These are phyloP conservation scores for Lophotis ruficrista DNA, from an alignment of 2,113 vertebrate species.

Conservation along the genomic window DNA sequence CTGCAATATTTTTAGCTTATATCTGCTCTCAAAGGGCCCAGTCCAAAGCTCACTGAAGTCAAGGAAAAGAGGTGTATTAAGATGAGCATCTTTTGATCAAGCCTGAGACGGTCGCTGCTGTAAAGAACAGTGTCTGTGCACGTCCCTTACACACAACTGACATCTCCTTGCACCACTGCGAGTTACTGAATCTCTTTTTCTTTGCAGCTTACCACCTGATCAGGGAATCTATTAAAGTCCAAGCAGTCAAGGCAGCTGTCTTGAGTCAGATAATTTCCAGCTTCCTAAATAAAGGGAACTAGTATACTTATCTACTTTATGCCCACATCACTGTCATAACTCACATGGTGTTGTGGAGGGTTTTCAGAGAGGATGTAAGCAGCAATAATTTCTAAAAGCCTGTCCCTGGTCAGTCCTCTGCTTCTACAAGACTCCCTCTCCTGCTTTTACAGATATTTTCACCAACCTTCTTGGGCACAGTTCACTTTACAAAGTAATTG, in stretches of 20 bases:
- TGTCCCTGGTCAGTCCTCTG: not conserved
- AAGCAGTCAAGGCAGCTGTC: constrained; percentile 11
- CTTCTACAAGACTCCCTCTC: not conserved
- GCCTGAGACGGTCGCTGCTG: not conserved
- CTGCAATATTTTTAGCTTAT: constrained; percentile 20
- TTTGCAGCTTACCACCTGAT: not conserved
- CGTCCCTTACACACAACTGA: not conserved
- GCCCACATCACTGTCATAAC: not conserved
- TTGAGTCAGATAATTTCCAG: constrained; percentile 37
- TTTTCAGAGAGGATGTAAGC: not conserved
- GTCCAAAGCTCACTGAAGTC: constrained; percentile 33
- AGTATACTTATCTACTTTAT: not conserved
- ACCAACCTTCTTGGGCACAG: not conserved
- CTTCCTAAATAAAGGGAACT: constrained; percentile 17
- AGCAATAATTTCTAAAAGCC: not conserved
- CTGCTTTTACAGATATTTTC: not conserved
- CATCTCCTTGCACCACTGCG: not conserved
- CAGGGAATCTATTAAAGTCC: constrained; percentile 39
- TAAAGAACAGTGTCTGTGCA: constrained; percentile 12
- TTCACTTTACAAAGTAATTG: not conserved
- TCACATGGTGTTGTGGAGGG: not conserved
- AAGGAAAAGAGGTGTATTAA: constrained; percentile 32
- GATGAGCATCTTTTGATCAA: constrained; percentile 45
- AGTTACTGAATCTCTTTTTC: constrained; percentile 14
- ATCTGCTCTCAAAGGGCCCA: constrained; percentile 11